phyloP scores from a whole-genome alignment of 1,140 invertebrate species.

The Steinernema feltiae region DNA sequence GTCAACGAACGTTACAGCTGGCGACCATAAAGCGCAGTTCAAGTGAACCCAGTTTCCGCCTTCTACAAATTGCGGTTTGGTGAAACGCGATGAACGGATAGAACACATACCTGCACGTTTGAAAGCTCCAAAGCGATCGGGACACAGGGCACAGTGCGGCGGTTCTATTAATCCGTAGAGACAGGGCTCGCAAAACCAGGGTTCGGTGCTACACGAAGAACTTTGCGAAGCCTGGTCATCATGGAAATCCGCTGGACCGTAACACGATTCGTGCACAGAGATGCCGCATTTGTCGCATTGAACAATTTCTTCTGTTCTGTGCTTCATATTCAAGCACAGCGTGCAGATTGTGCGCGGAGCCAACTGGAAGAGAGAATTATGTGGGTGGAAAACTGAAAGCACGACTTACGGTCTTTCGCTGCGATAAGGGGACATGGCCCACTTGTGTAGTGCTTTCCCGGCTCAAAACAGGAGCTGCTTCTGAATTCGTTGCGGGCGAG shows the following conservation, averaged over 20 bases:
- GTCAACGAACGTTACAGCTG: conserved; percentile 67
- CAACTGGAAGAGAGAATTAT: background rate
- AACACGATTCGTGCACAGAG: conserved; percentile 61
- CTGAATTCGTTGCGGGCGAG: too few species aligned
- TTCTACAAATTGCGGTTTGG: conserved; percentile 76
- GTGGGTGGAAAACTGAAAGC: too few species aligned
- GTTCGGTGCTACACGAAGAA: conserved; percentile 84
- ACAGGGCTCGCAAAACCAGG: conserved; percentile 96
- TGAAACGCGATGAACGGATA: conserved; percentile 29
- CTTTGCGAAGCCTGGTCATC: conserved; percentile 46
- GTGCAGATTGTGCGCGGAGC: background rate
- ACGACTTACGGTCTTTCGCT: background rate
- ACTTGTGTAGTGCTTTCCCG: too few species aligned
- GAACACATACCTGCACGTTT: conserved; percentile 12
- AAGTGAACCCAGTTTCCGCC: conserved; percentile 92
- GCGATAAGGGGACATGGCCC: too few species aligned
- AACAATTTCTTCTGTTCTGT: background rate
- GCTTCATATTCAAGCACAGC: conserved; percentile 12
- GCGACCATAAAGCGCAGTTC: conserved; percentile 91
- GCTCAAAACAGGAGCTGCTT: too few species aligned
- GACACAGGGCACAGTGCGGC: background rate
- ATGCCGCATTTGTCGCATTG: conserved; percentile 53
- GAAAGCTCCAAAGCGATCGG: conserved; percentile 15
- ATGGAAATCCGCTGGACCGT: conserved; percentile 43
- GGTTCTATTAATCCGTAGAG: conserved; percentile 14